A percentile compares a stretch with the other conserved stretches of the same genome.
Evolutionary conservation across 2,113 vertebrate species (phyloP).

Genomic region (Pardalotus punctatus): DNA sequence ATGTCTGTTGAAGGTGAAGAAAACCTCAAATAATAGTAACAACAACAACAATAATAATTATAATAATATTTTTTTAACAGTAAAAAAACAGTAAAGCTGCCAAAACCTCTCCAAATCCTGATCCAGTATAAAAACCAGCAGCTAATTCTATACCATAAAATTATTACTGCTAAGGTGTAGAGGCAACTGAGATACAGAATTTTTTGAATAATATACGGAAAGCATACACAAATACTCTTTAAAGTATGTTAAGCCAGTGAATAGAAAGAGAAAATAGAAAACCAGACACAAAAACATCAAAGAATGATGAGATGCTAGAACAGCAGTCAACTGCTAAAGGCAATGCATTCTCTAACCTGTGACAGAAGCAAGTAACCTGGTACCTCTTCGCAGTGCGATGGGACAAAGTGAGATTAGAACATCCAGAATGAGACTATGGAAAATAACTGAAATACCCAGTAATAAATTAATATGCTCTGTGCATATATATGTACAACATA

Average conservation of each 20-base stretch:
- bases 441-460: background rate
- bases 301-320: background rate
- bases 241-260: background rate
- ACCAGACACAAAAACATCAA: background rate
- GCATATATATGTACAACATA: background rate
- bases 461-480: background rate
- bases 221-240: background rate
- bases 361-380: background rate
- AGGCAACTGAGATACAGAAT: background rate
- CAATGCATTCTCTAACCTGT: background rate
- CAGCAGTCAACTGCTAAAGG: background rate
- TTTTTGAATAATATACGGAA: background rate
- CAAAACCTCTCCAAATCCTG: background rate
- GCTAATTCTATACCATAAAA: background rate
- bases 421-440: background rate
- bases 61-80: background rate
- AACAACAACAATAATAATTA: background rate
- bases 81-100: background rate
- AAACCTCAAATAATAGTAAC: background rate
- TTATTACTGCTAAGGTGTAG: background rate
- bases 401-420: accelerated
- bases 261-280: background rate
- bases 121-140: background rate
- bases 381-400: background rate
- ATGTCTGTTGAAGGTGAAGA: background rate